Evolutionary conservation across 2,888 invertebrate genomes (phyloP).

Genomic region (Pterostichus madidus): DNA sequence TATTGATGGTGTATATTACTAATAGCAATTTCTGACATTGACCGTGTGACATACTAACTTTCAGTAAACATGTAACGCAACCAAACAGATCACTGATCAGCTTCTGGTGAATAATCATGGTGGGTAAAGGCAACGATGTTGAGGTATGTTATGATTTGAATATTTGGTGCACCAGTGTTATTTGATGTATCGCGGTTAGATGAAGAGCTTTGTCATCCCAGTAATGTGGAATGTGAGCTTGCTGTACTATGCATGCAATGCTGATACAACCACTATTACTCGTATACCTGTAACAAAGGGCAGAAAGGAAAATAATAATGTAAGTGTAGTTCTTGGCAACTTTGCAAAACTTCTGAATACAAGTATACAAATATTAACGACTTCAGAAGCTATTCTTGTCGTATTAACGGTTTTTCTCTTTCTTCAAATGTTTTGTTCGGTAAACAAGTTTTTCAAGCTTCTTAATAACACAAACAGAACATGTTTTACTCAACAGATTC

Average conservation of each 20-base stretch:
- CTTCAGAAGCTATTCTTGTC: conserved; percentile 25
- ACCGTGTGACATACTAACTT: no score
- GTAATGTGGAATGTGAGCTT: neutral
- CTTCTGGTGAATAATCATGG: no score
- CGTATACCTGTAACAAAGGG: conserved; percentile 25
- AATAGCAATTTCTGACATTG: no score
- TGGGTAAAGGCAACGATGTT: neutral
- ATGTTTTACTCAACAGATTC: conserved; percentile 25
- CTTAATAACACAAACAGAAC: conserved; percentile 38
- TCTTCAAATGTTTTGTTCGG: conserved; percentile 39
- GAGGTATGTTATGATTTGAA: conserved; percentile 33
- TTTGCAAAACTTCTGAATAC: conserved; percentile 12
- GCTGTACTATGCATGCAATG: conserved; percentile 24
- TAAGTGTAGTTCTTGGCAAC: conserved; percentile 19
- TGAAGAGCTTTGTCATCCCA: neutral
- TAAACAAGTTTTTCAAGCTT: conserved; percentile 51
- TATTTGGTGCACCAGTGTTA: conserved; percentile 34
- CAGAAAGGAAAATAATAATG: neutral
- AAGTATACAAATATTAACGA: conserved; percentile 43
- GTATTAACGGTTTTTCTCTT: conserved; percentile 48
- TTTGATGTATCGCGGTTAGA: neutral
- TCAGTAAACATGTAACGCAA: no score
- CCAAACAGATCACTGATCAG: no score
- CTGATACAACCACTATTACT: neutral
- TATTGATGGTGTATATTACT: no score